A percentile compares a stretch with the other conserved stretches of the same genome.
These are phyloP conservation scores for Ophioderma brevispina DNA, from an alignment of 35 echinoderm and acorn worm species.

Conservation along the genomic window DNA sequence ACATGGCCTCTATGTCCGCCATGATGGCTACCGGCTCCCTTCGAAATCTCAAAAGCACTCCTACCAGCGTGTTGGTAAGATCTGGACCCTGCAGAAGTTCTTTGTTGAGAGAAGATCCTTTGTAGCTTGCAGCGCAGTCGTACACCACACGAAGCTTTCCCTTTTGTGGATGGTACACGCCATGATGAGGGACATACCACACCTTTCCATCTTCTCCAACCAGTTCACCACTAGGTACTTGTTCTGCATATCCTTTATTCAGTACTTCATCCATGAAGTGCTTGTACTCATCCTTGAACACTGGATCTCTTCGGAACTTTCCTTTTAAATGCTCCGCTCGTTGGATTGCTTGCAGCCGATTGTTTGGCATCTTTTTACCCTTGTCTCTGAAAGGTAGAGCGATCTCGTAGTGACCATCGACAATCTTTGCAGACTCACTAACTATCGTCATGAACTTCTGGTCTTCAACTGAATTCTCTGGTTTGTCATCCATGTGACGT, in stretches of 20 bases:
- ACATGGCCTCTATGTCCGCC: constrained; percentile 63
- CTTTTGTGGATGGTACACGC: constrained; percentile 73
- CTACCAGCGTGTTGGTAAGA: constrained; percentile 55
- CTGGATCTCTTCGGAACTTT: constrained; percentile 48
- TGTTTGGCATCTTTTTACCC: constrained; percentile 55
- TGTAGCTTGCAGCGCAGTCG: constrained; percentile 58
- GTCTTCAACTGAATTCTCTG: constrained; percentile 65
- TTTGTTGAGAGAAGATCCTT: constrained; percentile 61
- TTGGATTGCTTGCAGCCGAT: constrained; percentile 55
- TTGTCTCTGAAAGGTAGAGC: constrained; percentile 61
- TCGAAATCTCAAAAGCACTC: constrained; percentile 64
- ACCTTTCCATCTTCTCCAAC: not conserved
- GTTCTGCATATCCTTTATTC: constrained; percentile 25
- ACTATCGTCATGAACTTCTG: constrained; percentile 46
- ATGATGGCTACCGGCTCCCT: constrained; percentile 59
- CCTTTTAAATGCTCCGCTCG: constrained; percentile 24
- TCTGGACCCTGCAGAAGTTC: constrained; percentile 69
- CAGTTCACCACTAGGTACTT: not conserved
- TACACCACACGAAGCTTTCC: constrained; percentile 60
- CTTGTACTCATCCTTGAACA: constrained; percentile 27
- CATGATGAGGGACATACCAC: constrained; percentile 73
- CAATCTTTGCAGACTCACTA: constrained; percentile 37
- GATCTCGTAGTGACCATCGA: constrained; percentile 66
- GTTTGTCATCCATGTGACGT: constrained; percentile 48
- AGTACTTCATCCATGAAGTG: constrained; percentile 47